Conservation (phyloP, 2,888 invertebrate species). For the Hemicrepidius hirtus region DNA sequence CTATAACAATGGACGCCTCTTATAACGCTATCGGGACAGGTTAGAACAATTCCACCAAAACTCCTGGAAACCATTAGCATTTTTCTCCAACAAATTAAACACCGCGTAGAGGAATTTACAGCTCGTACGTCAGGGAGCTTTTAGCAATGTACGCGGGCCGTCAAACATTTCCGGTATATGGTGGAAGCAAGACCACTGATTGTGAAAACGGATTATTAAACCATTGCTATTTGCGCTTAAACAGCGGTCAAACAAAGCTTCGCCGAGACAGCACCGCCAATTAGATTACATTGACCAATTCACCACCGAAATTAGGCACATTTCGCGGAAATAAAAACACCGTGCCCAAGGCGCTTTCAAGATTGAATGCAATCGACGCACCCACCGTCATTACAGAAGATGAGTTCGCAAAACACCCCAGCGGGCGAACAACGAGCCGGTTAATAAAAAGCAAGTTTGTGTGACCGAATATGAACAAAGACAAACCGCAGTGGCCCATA, state of each 20-base stretch:
- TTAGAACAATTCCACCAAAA: neutral
- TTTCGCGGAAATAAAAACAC: too few species aligned
- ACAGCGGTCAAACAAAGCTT: neutral
- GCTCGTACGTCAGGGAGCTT: constrained; percentile 32
- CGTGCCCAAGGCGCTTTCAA: too few species aligned
- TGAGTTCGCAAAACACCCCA: too few species aligned
- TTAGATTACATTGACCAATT: too few species aligned
- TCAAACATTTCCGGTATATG: constrained; percentile 43
- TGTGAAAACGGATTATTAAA: constrained; percentile 15
- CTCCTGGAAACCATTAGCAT: neutral
- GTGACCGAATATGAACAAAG: too few species aligned
- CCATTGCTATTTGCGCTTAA: neutral
- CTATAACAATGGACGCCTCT: neutral
- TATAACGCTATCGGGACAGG: neutral
- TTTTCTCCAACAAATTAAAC: neutral
- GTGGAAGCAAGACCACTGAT: constrained; percentile 19
- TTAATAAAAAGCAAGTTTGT: too few species aligned
- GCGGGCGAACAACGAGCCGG: too few species aligned
- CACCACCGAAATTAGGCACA: too few species aligned
- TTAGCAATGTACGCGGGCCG: constrained; percentile 48
- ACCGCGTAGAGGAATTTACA: neutral
- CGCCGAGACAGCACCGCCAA: neutral
- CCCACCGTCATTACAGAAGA: too few species aligned
- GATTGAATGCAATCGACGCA: too few species aligned
- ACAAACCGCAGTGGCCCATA: too few species aligned